These are phyloP conservation scores for Gymnocypris eckloni DNA, from an alignment of 2,797 vertebrate genomes.

Conservation along the genomic window DNA sequence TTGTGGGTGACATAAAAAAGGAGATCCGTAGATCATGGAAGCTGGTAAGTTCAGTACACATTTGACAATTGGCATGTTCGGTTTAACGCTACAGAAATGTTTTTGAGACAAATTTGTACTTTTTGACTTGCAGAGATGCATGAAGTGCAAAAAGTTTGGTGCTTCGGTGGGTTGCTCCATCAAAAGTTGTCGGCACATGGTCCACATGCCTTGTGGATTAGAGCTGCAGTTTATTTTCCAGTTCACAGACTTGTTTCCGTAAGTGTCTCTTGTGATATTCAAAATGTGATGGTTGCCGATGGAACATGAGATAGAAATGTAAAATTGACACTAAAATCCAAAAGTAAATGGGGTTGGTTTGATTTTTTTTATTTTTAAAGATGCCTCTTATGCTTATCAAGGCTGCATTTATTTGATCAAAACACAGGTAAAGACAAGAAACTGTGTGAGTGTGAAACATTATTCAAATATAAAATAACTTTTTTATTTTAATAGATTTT, in stretches of 20 bases:
- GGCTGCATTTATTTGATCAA: neutral
- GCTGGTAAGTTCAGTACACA: slow-evolving; percentile 85
- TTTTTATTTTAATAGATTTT: neutral
- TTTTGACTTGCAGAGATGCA: slow-evolving; percentile 80
- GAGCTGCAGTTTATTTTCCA: slow-evolving; percentile 88
- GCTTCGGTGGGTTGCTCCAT: slow-evolving; percentile 91
- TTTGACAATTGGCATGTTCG: neutral
- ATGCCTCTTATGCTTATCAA: neutral
- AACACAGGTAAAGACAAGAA: neutral
- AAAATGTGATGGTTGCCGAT: neutral
- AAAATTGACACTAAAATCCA: neutral
- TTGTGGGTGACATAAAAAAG: slow-evolving; percentile 88
- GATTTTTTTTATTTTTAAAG: neutral
- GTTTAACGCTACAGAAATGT: neutral
- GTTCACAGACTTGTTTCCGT: slow-evolving; percentile 89
- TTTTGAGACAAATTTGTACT: neutral
- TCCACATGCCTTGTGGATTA: slow-evolving; percentile 91
- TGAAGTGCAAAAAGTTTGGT: slow-evolving; percentile 85
- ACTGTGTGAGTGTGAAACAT: neutral
- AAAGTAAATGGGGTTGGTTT: neutral
- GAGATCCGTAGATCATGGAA: slow-evolving; percentile 86
- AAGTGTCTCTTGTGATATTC: slow-evolving; percentile 65
- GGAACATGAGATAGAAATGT: too few species aligned
- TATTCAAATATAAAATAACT: neutral
- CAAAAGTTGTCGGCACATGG: slow-evolving; percentile 85